Evolutionary conservation across 2,797 vertebrate species (phyloP).

Genomic region (Podarcis lilfordi): DNA sequence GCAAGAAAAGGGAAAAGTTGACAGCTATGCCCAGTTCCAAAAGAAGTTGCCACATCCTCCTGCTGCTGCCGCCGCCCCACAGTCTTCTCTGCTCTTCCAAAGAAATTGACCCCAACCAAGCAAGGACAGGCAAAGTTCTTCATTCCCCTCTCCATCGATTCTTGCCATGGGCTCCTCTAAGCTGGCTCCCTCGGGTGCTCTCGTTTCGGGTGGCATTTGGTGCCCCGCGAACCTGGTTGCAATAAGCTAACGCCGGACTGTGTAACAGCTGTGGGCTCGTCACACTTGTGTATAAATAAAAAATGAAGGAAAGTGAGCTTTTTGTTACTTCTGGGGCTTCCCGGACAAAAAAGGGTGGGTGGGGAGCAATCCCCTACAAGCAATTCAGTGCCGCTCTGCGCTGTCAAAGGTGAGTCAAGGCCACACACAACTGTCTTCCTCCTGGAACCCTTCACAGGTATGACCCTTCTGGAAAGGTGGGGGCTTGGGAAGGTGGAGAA

Average conservation of each 20-base stretch:
- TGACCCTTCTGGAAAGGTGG: background rate
- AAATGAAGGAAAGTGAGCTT: background rate
- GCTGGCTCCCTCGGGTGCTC: background rate
- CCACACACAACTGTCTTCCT: background rate
- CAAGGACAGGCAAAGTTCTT: too few species aligned
- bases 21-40: too few species aligned
- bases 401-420: background rate
- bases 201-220: background rate
- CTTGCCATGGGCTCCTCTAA: background rate
- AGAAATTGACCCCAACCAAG: background rate
- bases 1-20: too few species aligned
- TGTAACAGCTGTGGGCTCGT: background rate
- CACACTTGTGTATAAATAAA: background rate
- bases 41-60: background rate
- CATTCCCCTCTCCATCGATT: background rate
- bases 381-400: background rate
- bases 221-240: background rate
- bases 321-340: background rate
- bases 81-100: background rate
- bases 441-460: background rate
- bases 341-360: background rate
- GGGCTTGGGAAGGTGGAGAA: background rate
- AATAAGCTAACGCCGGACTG: slow-evolving; percentile 18
- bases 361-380: background rate
- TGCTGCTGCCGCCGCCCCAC: background rate